These are phyloP conservation scores for Rhaphigaster nebulosa DNA, from an alignment of 2,888 invertebrate genomes.

Conservation along the genomic window DNA sequence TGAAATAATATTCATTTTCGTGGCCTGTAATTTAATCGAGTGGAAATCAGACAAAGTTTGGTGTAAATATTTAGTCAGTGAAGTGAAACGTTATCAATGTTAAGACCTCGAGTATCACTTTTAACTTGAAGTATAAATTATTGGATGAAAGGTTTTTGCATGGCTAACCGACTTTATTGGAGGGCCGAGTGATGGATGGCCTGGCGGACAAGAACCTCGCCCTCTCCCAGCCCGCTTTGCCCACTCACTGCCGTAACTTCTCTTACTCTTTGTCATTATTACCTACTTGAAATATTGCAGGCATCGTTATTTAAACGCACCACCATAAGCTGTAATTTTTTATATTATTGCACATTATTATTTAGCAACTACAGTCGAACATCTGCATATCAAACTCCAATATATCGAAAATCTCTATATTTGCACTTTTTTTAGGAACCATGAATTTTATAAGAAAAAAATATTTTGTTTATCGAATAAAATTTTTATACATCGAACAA, in stretches of 20 bases:
- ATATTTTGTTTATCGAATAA: too few relatives aligned
- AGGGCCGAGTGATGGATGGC: not conserved
- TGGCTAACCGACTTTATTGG: slow-evolving; percentile 27
- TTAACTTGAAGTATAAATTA: not conserved
- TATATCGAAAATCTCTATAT: too few relatives aligned
- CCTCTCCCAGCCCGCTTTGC: not conserved
- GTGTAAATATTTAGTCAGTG: not conserved
- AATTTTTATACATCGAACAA: too few relatives aligned
- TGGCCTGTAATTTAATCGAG: not conserved
- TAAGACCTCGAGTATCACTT: not conserved
- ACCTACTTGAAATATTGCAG: not conserved
- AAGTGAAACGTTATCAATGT: not conserved
- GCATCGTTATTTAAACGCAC: not conserved
- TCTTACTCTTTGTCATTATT: not conserved
- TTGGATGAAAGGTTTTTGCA: not conserved
- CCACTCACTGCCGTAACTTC: not conserved
- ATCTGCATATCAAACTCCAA: too few relatives aligned
- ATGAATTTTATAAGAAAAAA: too few relatives aligned
- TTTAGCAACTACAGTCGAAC: too few relatives aligned
- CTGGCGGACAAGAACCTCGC: not conserved
- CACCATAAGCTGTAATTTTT: not conserved
- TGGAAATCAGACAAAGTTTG: not conserved
- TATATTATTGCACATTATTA: too few relatives aligned
- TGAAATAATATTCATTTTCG: too few relatives aligned
- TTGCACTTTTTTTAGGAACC: too few relatives aligned